Conservation (phyloP, 2,888 invertebrate genomes). For the Nemapogon koenigi region DNA sequence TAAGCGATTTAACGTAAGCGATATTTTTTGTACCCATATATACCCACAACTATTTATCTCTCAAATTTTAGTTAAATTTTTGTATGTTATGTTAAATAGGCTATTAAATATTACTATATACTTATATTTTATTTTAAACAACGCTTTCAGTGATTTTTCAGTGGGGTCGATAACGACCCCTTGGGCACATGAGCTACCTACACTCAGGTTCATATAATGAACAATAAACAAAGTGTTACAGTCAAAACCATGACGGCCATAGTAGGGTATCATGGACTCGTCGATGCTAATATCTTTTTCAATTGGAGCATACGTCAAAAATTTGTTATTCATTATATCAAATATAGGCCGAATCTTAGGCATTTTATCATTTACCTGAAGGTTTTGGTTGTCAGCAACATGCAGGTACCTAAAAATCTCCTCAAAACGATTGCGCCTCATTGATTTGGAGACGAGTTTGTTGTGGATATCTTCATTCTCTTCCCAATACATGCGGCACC, state of each 20-base stretch:
- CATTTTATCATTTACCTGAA: slow-evolving; percentile 20
- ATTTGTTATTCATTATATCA: slow-evolving; percentile 19
- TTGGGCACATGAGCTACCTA: no score
- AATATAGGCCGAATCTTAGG: slow-evolving; percentile 23
- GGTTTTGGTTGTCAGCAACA: slow-evolving; percentile 20
- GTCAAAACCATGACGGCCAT: slow-evolving; percentile 21
- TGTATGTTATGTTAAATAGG: no score
- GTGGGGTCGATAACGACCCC: no score
- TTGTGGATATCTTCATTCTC: background rate
- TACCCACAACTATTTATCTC: no score
- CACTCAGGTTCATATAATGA: no score
- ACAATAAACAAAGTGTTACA: no score
- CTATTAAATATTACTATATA: no score
- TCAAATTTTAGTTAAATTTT: no score
- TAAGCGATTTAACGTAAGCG: no score
- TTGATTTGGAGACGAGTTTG: slow-evolving; percentile 10
- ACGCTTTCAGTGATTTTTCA: no score
- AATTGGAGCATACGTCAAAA: slow-evolving; percentile 16
- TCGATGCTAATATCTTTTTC: slow-evolving; percentile 22
- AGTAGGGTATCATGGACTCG: slow-evolving; percentile 29
- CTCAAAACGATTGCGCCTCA: slow-evolving; percentile 23
- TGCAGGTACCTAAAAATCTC: slow-evolving; percentile 23
- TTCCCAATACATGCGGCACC: background rate
- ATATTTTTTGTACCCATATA: no score
- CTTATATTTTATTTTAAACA: no score